Evolutionary conservation across 2,797 vertebrate genomes (phyloP).

Genomic region (Melanotaenia maccullochi): DNA sequence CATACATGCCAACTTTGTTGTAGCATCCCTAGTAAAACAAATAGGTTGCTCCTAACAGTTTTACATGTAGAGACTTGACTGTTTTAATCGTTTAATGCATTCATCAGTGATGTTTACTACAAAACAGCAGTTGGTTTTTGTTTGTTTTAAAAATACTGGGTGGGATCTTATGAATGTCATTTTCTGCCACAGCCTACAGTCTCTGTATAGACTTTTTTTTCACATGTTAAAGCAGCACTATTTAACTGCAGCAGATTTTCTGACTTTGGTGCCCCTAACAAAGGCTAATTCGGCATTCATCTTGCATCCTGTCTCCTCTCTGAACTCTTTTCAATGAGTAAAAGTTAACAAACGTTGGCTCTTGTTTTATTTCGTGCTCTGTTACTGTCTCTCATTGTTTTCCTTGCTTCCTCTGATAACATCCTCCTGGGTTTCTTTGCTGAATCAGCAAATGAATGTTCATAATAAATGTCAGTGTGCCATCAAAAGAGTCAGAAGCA

Average conservation of each 20-base stretch:
- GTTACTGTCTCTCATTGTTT: neutral
- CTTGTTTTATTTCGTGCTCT: neutral
- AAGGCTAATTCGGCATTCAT: neutral
- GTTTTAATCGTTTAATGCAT: conserved; percentile 15
- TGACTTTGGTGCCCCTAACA: neutral
- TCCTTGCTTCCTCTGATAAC: neutral
- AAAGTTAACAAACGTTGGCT: neutral
- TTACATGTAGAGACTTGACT: neutral
- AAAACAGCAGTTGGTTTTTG: neutral
- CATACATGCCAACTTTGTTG: conserved; percentile 71
- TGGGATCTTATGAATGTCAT: neutral
- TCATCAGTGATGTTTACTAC: neutral
- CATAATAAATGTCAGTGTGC: neutral
- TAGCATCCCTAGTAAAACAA: conserved; percentile 62
- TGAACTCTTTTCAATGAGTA: neutral
- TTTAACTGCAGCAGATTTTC: neutral
- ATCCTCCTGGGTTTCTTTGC: neutral
- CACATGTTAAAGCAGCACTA: neutral
- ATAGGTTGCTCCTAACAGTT: conserved; percentile 9
- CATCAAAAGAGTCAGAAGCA: neutral
- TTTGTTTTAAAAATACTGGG: neutral
- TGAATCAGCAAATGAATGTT: neutral
- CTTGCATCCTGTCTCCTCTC: neutral
- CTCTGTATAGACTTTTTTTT: neutral
- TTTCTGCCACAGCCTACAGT: neutral